phyloP scores from a whole-genome alignment of 2,113 vertebrate genomes.

The Catharus bicknelli region DNA sequence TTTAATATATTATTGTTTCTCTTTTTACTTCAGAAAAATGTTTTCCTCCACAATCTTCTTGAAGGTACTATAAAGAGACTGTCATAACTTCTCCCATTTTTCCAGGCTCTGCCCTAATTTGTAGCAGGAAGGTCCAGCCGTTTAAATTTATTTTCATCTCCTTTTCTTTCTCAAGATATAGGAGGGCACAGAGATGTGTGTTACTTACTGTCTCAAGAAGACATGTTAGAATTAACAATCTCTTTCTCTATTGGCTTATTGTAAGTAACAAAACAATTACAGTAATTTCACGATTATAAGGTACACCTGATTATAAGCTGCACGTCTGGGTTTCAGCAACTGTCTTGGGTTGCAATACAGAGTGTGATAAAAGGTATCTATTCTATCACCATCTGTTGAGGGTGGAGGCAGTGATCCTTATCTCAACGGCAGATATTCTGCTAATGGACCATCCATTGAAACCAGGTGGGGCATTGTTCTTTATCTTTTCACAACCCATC shows the following conservation, averaged over 20 bases:
- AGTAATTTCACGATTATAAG: too few species aligned
- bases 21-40: not conserved
- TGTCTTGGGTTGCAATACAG: too few species aligned
- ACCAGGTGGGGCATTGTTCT: too few species aligned
- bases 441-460: too few species aligned
- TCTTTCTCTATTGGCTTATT: not conserved
- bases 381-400: too few species aligned
- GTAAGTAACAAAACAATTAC: not conserved
- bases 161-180: not conserved
- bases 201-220: not conserved
- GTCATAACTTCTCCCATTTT: not conserved
- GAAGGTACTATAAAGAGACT: not conserved
- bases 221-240: accelerated
- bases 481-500: too few species aligned
- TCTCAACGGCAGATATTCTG: too few species aligned
- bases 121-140: not conserved
- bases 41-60: not conserved
- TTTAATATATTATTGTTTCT: not conserved
- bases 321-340: too few species aligned
- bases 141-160: not conserved
- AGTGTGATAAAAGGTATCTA: too few species aligned
- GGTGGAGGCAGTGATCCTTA: too few species aligned
- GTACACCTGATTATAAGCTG: too few species aligned
- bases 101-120: not conserved
- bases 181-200: not conserved